Conservation (phyloP, 2,888 invertebrate genomes). For the Epinotia demarniana region DNA sequence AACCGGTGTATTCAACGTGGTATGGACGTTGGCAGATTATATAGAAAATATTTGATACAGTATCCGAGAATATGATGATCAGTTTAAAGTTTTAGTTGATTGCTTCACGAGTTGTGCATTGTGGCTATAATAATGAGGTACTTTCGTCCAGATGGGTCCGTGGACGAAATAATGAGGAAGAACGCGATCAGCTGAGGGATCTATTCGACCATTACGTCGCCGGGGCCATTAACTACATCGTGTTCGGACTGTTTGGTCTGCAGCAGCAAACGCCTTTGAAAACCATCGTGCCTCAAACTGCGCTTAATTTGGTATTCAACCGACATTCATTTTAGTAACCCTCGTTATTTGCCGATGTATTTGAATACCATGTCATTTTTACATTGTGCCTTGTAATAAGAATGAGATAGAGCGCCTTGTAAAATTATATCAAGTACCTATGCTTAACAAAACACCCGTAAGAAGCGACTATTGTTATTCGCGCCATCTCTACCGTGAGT, state of each 20-base stretch:
- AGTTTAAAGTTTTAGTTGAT: background rate
- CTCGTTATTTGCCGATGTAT: background rate
- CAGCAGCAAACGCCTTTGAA: conserved; percentile 90
- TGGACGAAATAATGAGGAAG: conserved; percentile 80
- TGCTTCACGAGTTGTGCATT: background rate
- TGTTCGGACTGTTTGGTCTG: conserved; percentile 90
- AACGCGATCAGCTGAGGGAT: conserved; percentile 79
- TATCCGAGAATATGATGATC: background rate
- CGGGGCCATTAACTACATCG: conserved; percentile 88
- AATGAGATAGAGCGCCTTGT: background rate
- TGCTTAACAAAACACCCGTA: background rate
- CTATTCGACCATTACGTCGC: conserved; percentile 92
- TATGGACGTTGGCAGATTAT: conserved; percentile 44
- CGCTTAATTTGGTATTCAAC: conserved; percentile 89
- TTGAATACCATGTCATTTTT: background rate
- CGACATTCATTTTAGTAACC: background rate
- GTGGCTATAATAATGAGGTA: background rate
- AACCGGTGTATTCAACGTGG: conserved; percentile 54
- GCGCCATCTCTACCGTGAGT: conserved; percentile 3
- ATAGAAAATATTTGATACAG: background rate
- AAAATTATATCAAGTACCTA: background rate
- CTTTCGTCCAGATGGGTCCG: conserved; percentile 86
- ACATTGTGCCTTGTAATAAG: too few relatives aligned
- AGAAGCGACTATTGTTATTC: background rate
- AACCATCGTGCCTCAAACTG: conserved; percentile 93